A percentile compares a stretch with the other conserved stretches of the same genome.
Conservation (phyloP, 2,888 invertebrate species). For the Temnothorax unifasciatus region DNA sequence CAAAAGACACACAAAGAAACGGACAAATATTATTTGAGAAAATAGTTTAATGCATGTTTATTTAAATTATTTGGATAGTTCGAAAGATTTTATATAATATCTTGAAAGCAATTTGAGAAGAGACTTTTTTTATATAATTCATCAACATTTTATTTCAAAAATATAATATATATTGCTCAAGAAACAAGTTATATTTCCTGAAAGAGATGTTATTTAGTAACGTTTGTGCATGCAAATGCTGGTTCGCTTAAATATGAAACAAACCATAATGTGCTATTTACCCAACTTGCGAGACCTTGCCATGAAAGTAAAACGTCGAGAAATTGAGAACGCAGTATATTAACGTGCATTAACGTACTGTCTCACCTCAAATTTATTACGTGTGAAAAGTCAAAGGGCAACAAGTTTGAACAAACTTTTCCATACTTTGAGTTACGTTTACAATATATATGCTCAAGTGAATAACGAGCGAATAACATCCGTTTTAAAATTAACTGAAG, state of each 20-base stretch:
- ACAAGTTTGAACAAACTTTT: constrained; percentile 1
- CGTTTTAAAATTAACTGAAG: background rate
- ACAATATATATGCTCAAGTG: background rate
- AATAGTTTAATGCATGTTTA: background rate
- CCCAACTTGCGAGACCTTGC: constrained; percentile 34
- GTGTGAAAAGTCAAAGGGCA: background rate
- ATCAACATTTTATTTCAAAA: background rate
- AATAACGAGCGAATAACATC: background rate
- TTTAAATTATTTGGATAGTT: background rate
- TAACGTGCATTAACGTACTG: constrained; percentile 15
- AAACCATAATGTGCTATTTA: constrained; percentile 38
- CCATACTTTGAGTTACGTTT: background rate
- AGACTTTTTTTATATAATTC: background rate
- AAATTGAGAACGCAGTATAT: constrained; percentile 21
- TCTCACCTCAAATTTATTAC: constrained; percentile 36
- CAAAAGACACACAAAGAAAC: background rate
- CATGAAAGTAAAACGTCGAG: constrained; percentile 25
- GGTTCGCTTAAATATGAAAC: constrained; percentile 32
- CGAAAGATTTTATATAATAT: background rate
- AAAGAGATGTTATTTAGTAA: constrained; percentile 13
- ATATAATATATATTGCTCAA: background rate
- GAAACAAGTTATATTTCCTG: background rate
- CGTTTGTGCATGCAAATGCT: background rate
- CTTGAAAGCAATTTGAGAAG: background rate
- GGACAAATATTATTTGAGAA: background rate